Conservation (phyloP, 2,113 vertebrate genomes). For the Oreotrochilus melanogaster region DNA sequence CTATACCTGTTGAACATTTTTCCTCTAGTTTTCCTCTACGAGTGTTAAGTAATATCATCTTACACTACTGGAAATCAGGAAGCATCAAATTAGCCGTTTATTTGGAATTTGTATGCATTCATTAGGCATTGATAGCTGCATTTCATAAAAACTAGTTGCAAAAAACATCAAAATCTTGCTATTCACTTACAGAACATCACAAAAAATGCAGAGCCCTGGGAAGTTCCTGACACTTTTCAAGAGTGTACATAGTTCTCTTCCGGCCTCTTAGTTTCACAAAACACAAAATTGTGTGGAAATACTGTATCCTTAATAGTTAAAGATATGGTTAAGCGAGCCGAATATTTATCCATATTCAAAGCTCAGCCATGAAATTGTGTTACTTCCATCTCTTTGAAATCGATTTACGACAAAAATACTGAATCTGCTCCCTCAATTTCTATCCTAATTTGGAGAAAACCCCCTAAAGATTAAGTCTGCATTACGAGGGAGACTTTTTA, state of each 20-base stretch:
- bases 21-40: not conserved
- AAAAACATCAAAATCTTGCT: not conserved
- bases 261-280: not conserved
- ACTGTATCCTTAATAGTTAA: slow-evolving; percentile 43
- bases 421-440: not conserved
- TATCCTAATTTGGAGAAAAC: slow-evolving; percentile 13
- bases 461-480: slow-evolving; percentile 23
- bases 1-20: not conserved
- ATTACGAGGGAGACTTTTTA: not conserved
- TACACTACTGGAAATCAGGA: not conserved
- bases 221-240: not conserved
- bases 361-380: slow-evolving; percentile 67
- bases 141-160: not conserved
- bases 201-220: not conserved
- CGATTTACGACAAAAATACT: slow-evolving; percentile 19
- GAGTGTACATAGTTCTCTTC: not conserved
- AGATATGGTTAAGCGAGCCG: slow-evolving; percentile 63
- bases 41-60: not conserved
- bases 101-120: not conserved
- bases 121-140: not conserved
- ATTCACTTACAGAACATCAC: not conserved
- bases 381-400: slow-evolving; percentile 70
- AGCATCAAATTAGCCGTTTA: not conserved
- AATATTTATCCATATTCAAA: slow-evolving; percentile 71
- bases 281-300: slow-evolving; percentile 32